Evolutionary conservation across 2,888 invertebrate species (phyloP).

Genomic region (Iselma pallidipennis): DNA sequence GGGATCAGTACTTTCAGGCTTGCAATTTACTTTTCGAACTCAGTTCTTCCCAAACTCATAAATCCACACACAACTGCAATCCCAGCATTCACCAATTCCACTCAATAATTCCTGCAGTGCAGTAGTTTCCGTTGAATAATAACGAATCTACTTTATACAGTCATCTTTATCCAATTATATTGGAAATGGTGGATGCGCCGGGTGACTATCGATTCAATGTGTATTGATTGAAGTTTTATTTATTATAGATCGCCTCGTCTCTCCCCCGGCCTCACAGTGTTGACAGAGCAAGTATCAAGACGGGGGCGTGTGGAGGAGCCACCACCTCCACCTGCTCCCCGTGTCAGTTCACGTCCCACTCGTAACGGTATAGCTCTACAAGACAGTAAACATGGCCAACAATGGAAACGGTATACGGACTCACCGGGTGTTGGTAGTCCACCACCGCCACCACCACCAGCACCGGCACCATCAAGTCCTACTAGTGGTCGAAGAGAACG

Average conservation of each 20-base stretch:
- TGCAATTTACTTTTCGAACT: background rate
- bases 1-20: background rate
- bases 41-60: too few species aligned
- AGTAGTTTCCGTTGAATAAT: background rate
- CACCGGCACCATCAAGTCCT: slow-evolving; percentile 56
- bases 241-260: slow-evolving; percentile 42
- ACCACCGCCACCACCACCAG: slow-evolving; percentile 59
- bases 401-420: slow-evolving; percentile 69
- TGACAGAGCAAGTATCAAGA: slow-evolving; percentile 61
- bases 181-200: background rate
- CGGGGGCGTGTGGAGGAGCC: slow-evolving; percentile 59
- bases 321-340: slow-evolving; percentile 56
- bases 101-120: background rate
- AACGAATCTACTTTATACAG: too few species aligned
- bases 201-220: background rate
- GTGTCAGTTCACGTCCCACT: slow-evolving; percentile 44
- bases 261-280: slow-evolving; percentile 59
- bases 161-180: too few species aligned
- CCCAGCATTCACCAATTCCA: background rate
- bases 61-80: too few species aligned
- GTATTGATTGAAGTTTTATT: background rate
- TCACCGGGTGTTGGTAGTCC: slow-evolving; percentile 68
- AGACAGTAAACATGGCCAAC: slow-evolving; percentile 55
- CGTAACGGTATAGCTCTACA: slow-evolving; percentile 46
- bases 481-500: slow-evolving; percentile 53